Evolutionary conservation across 2,797 vertebrate genomes (phyloP).

Genomic region (Chloroceryle amazona): DNA sequence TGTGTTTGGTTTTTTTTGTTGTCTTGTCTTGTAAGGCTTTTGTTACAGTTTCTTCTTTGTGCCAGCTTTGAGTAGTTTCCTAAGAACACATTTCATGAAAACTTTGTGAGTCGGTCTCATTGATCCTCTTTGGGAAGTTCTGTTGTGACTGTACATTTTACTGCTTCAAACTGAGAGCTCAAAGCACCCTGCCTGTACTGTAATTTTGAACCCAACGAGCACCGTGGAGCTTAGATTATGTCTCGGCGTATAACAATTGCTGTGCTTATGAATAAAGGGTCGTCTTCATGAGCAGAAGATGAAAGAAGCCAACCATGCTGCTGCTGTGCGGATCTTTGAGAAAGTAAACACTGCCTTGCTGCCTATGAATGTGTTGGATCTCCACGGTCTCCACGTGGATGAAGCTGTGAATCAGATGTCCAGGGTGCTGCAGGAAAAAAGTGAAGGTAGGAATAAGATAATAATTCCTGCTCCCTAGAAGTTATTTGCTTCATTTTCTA

Average conservation of each 20-base stretch:
- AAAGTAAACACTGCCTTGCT: conserved; percentile 92
- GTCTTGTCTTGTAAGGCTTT: background rate
- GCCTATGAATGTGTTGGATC: conserved; percentile 93
- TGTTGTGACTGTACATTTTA: background rate
- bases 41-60: background rate
- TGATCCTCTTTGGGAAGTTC: background rate
- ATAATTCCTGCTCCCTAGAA: background rate
- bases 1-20: background rate
- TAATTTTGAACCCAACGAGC: background rate
- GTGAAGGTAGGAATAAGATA: conserved; percentile 82
- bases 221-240: background rate
- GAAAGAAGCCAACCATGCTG: conserved; percentile 93
- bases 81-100: background rate
- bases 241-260: background rate
- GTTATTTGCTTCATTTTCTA: background rate
- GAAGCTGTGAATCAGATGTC: conserved; percentile 91
- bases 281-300: conserved; percentile 92
- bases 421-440: conserved; percentile 89
- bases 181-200: background rate
- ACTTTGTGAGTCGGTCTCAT: background rate
- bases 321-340: conserved; percentile 93
- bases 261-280: conserved; percentile 83
- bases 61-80: conserved; percentile 5
- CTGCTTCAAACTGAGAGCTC: conserved; percentile 6
- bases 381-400: conserved; percentile 96